Base-by-base conservation (phyloP, 2,888 invertebrate genomes). In the Mythimna albipuncta region DNA sequence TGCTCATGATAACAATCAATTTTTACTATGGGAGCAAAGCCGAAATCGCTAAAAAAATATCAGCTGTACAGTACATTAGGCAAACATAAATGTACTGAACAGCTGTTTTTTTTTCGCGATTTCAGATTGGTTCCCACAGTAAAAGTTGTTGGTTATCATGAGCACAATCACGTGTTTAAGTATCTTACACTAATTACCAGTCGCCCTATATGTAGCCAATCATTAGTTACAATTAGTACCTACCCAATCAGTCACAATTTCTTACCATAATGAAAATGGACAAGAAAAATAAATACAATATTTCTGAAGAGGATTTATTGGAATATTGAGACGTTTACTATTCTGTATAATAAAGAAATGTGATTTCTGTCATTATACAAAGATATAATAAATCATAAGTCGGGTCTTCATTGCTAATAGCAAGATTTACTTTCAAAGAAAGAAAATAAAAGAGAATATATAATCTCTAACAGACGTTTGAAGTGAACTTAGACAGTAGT, bases 201-300 rank as follows among this genome's bases (percentile, higher is more conserved):
- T n/a, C n/a, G n/a, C n/a, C n/a, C n/a, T n/a, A n/a, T n/a, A n/a
- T n/a, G 13, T 44, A 44, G 11, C 13, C 13, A 55, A 38, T 57
- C 32, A 16, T 54, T 35, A 57, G 50, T 72, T 13, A 47, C 32
- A 72, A 79, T 54, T 79, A 11, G 11, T 44, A 44, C 44, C 44
- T 44, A 44, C 9, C 3, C 4, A 44, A 13, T 3, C 47, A 44
- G 13, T 72, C 13, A 50, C 21, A 73, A 79, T 54, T 79, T 73
- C 13, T 44, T n/a, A 35, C 9, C n/a, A 35, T 58, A 58, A 65
- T 52, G 50, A 26, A 54, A 79, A 79, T 73, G 50, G 11, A 19
- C 5, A 21, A 50, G 26, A 57, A 41, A 6, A 54, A 47, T 74
- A 38, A 74, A 58, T 52, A 62, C 1, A 35, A 26, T 47, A 52